Evolutionary conservation across 2,797 vertebrate species (phyloP).

Genomic region (Sebastes matsubarae): DNA sequence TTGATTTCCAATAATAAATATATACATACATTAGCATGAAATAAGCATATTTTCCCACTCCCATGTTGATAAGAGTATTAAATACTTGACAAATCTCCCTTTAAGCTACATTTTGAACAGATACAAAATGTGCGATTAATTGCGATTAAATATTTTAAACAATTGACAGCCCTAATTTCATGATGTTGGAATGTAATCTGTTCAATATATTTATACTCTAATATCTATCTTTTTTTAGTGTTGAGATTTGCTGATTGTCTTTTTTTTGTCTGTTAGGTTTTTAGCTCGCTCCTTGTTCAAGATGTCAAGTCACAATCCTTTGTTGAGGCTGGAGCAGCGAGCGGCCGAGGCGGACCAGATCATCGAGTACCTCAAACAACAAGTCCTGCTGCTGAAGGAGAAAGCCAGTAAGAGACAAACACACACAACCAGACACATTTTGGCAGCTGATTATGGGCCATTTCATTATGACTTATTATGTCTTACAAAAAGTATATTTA

Average conservation of each 20-base stretch:
- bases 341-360: conserved; percentile 95
- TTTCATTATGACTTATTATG: background rate
- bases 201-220: background rate
- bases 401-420: conserved; percentile 90
- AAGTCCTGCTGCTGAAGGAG: conserved; percentile 95
- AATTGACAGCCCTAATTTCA: background rate
- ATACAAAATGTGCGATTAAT: no score
- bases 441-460: background rate
- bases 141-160: no score
- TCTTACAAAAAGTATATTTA: background rate
- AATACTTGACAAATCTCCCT: no score
- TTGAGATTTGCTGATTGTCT: background rate
- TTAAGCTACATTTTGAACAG: no score
- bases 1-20: no score
- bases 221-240: background rate
- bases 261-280: conserved; percentile 80
- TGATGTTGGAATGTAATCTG: background rate
- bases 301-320: conserved; percentile 91
- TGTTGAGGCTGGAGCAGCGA: conserved; percentile 93
- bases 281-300: conserved; percentile 84
- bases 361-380: conserved; percentile 96
- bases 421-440: background rate
- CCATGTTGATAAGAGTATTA: no score
- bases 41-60: no score
- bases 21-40: no score